Conservation (phyloP, 1,140 invertebrate genomes). For the Drosophila tropicalis region DNA sequence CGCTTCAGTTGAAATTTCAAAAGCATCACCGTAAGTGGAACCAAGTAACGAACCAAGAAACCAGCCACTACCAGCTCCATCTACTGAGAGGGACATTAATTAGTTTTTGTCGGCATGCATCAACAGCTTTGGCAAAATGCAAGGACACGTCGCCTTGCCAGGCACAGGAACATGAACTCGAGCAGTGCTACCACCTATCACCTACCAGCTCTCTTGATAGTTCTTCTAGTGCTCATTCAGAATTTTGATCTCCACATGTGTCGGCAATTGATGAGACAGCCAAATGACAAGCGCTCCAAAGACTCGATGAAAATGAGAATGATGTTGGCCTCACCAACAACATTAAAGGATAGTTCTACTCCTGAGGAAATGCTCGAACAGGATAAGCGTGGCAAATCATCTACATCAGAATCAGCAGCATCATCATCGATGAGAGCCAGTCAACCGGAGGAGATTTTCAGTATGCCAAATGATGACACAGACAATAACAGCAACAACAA, state of each 20-base stretch:
- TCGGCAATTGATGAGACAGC: constrained; percentile 63
- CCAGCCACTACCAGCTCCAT: constrained; percentile 14
- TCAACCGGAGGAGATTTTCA: constrained; percentile 79
- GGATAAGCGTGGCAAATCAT: constrained; percentile 43
- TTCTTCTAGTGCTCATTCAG: constrained; percentile 68
- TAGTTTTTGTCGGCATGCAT: constrained; percentile 40
- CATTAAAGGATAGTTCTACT: constrained; percentile 34
- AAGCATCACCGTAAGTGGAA: constrained; percentile 44
- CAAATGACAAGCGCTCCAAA: constrained; percentile 38
- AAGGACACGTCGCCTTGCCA: constrained; percentile 26
- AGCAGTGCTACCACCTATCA: constrained; percentile 37
- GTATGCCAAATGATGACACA: constrained; percentile 52
- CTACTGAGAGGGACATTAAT: constrained; percentile 43
- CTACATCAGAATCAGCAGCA: background rate
- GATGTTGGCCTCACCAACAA: background rate
- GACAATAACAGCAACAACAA: constrained; percentile 37
- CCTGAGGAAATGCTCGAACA: constrained; percentile 22
- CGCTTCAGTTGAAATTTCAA: constrained; percentile 79
- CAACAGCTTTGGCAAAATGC: constrained; percentile 31
- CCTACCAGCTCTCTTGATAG: constrained; percentile 62
- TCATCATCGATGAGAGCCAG: constrained; percentile 27
- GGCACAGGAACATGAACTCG: constrained; percentile 11
- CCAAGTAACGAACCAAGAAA: background rate
- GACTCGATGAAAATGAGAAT: constrained; percentile 10
- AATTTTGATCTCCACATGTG: constrained; percentile 70